Evolutionary conservation across 37 sponge, comb jelly and placozoan species (phyloP).

Genomic region (Petrosia ficiformis): DNA sequence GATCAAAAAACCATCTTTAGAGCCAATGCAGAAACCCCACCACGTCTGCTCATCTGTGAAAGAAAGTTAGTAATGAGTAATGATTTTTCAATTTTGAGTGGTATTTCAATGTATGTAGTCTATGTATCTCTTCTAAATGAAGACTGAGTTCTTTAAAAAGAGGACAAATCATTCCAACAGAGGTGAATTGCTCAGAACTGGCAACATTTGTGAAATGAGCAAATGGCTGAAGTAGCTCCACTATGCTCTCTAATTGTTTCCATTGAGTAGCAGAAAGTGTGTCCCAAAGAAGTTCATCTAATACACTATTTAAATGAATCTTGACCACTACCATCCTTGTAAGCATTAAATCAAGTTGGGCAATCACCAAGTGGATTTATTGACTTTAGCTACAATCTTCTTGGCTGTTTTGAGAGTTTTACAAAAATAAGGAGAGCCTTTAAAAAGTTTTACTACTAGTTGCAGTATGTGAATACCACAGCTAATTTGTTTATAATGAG

Average conservation of each 20-base stretch:
- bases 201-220: conserved; percentile 12
- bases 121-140: conserved; percentile 17
- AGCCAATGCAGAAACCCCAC: neutral
- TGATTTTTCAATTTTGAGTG: too few relatives aligned
- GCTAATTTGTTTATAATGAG: neutral
- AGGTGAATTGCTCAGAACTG: conserved; percentile 6
- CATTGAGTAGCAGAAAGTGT: conserved; percentile 6
- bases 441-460: conserved; percentile 9
- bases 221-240: conserved; percentile 8
- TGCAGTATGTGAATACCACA: conserved; percentile 3
- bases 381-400: conserved; percentile 19
- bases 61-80: too few relatives aligned
- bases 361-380: conserved; percentile 17
- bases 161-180: conserved; percentile 1
- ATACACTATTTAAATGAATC: neutral
- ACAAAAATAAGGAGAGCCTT: neutral
- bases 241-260: conserved; percentile 7
- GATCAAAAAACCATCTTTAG: neutral
- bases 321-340: neutral
- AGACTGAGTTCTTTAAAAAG: conserved; percentile 6
- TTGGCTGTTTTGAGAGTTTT: neutral
- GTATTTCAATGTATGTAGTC: neutral
- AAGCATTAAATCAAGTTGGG: conserved; percentile 32
- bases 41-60: neutral
- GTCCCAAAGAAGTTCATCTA: conserved; percentile 31